These are phyloP conservation scores for Anoura caudifer DNA, from an alignment of 2,113 vertebrate species.

Conservation along the genomic window DNA sequence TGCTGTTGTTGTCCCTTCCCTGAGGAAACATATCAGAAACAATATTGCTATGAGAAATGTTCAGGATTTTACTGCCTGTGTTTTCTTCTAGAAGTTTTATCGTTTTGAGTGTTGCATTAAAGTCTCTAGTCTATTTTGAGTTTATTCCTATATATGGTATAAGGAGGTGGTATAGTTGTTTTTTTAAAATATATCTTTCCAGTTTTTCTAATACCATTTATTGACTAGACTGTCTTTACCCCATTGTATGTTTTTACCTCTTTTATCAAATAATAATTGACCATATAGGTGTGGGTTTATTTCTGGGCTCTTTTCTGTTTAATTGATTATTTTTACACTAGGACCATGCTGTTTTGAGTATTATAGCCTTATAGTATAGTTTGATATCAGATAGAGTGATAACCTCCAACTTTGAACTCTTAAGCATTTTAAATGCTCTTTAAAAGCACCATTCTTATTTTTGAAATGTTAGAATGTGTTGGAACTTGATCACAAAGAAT, in stretches of 20 bases:
- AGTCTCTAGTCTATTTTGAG: neutral
- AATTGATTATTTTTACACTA: neutral
- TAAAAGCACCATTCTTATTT: neutral
- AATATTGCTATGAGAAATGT: neutral
- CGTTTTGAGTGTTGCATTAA: neutral
- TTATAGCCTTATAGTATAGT: neutral
- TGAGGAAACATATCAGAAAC: neutral
- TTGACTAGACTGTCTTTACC: neutral
- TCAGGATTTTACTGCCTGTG: neutral
- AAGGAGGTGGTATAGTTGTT: neutral
- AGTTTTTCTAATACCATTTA: neutral
- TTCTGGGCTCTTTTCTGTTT: neutral
- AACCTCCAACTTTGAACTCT: neutral
- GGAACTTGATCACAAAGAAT: neutral
- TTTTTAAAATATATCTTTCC: neutral
- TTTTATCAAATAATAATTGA: neutral
- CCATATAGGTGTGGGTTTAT: neutral
- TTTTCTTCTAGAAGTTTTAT: neutral
- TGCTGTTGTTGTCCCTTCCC: neutral
- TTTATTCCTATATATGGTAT: neutral
- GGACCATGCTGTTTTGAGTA: neutral
- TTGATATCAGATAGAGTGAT: neutral
- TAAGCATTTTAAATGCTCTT: neutral
- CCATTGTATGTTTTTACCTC: neutral
- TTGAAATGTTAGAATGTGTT: neutral